A percentile compares a stretch with the other conserved stretches of the same genome.
These are phyloP conservation scores for Neolamprologus sp. DNA, from an alignment of 2,113 vertebrate genomes.

Conservation along the genomic window DNA sequence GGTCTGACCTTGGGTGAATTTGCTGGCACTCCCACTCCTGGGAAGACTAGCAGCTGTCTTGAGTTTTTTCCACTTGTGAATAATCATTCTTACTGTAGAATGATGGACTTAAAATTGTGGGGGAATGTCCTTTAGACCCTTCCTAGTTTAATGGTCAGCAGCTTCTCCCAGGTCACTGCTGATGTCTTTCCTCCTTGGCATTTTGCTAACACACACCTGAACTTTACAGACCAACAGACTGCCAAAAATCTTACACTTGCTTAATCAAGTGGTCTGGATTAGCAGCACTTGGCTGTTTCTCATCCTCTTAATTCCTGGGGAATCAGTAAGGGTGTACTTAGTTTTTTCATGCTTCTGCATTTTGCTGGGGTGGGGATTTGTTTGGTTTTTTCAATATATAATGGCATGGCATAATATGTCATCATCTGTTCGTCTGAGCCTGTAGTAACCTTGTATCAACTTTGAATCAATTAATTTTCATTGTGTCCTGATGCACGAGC, in stretches of 20 bases:
- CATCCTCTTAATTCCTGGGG: not conserved
- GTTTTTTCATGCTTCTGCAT: not conserved
- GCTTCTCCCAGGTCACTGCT: not conserved
- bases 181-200: not conserved
- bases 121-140: not conserved
- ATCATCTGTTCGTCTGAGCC: not conserved
- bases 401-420: not conserved
- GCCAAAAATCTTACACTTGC: not conserved
- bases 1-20: not conserved
- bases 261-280: not conserved
- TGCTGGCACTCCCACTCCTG: not conserved
- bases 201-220: not conserved
- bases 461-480: not conserved
- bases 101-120: not conserved
- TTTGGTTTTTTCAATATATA: not conserved
- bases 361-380: not conserved
- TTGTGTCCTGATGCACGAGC: not conserved
- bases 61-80: not conserved
- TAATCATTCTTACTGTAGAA: not conserved
- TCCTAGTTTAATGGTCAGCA: not conserved
- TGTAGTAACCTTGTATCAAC: not conserved
- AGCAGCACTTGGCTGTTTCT: not conserved
- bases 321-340: not conserved
- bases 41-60: not conserved
- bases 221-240: not conserved